A percentile compares a stretch with the other conserved stretches of the same genome.
Conservation (phyloP, 2,797 vertebrate genomes). For the Ctenopoma kingsleyae region DNA sequence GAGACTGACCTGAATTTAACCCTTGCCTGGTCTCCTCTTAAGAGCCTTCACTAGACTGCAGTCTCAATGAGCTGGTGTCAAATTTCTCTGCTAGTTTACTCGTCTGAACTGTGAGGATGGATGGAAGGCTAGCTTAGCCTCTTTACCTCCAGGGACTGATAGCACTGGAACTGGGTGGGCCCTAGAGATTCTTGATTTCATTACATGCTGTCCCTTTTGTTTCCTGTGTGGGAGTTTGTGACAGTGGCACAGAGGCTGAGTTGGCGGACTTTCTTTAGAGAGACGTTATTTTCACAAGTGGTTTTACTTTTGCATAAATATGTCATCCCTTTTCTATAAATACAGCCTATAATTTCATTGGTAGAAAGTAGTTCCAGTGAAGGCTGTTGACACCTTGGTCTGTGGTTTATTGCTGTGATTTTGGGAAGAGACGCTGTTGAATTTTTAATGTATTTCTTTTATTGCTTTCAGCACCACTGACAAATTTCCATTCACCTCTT, state of each 20-base stretch:
- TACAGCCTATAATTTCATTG: neutral
- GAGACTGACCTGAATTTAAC: conserved; percentile 73
- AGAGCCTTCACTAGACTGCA: conserved; percentile 59
- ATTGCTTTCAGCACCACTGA: neutral
- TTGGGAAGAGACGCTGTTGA: neutral
- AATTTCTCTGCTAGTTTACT: conserved; percentile 76
- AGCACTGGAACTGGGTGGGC: conserved; percentile 43
- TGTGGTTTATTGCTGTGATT: conserved; percentile 22
- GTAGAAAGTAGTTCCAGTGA: neutral
- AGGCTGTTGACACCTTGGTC: conserved; percentile 16
- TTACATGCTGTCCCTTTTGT: conserved; percentile 40
- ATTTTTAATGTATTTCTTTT: conserved; percentile 4
- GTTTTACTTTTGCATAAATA: conserved; percentile 19
- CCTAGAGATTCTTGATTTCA: conserved; percentile 62
- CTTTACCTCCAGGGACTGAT: conserved; percentile 66
- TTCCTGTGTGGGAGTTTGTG: conserved; percentile 43
- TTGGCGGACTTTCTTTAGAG: neutral
- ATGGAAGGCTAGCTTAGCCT: conserved; percentile 67
- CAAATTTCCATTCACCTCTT: conserved; percentile 10
- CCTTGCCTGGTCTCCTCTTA: conserved; percentile 61
- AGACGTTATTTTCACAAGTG: conserved; percentile 22
- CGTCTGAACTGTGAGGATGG: conserved; percentile 76
- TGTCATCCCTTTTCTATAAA: neutral
- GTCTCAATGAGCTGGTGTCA: conserved; percentile 67
- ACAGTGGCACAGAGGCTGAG: neutral